phyloP scores from a whole-genome alignment of 2,113 vertebrate genomes.

The Procapra przewalskii region DNA sequence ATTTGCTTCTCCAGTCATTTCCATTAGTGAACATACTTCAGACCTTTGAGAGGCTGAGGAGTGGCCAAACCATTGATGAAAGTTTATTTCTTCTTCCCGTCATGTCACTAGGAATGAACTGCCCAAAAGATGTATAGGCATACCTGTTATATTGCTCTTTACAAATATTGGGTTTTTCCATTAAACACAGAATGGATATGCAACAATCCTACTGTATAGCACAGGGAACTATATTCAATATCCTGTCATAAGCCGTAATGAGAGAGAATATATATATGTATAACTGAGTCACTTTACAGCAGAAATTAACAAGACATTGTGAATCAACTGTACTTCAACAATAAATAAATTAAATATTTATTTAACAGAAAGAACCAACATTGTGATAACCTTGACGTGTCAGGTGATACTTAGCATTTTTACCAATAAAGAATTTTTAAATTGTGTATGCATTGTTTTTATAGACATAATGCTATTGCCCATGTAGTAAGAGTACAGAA shows the following conservation, averaged over 20 bases:
- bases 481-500: neutral
- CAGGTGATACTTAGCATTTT: neutral
- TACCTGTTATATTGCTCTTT: neutral
- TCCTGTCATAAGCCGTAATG: neutral
- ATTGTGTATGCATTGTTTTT: neutral
- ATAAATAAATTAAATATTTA: neutral
- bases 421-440: neutral
- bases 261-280: neutral
- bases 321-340: neutral
- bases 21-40: neutral
- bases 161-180: neutral
- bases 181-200: neutral
- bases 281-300: neutral
- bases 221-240: neutral
- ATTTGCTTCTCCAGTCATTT: constrained; percentile 6
- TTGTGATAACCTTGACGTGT: neutral
- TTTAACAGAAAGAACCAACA: neutral
- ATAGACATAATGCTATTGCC: neutral
- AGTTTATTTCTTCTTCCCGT: constrained; percentile 19
- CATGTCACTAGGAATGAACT: neutral
- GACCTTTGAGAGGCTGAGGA: neutral
- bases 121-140: neutral
- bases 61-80: neutral
- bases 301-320: neutral
- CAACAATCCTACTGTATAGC: neutral